Evolutionary conservation across 2,113 vertebrate genomes (phyloP), one percentile per base, ranked within the genome.

Genomic region (Microtus montanus): DNA sequence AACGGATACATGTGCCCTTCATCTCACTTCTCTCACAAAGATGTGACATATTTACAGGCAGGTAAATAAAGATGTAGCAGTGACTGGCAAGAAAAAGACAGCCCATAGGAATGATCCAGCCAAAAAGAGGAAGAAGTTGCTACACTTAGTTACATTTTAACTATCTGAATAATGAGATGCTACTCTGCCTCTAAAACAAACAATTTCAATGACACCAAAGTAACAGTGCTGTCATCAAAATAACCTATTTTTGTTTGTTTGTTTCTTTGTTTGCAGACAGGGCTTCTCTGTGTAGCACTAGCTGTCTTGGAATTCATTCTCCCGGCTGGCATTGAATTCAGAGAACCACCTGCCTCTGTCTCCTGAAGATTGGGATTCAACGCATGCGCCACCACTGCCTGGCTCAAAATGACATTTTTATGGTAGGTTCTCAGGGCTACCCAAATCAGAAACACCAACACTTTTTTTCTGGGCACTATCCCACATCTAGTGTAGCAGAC

Each of bases 11-110:
- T 79, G 22, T 68, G 77, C 49, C 26, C 11, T 94, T 89, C 33
- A 89, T 82, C 38, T 74, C 73, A 85, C 38, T 61, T 88, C 68
- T 90, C 41, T n/a, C 61, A 88, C 5, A 38, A 79, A 35, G 61
- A 91, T 84, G 63, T 78, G 70, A 93, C n/a, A 95, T 14, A 35
- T 58, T 44, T 91, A 66, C 13, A 85, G 35, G 74, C 58, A 58
- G 47, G 26, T 73, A 88, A 88, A 24, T 30, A 85, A 35, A 58
- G 28, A 90, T 38, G 10, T 54, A 3, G 26, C 90, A 35, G 71
- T 79, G 13, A 84, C 3, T 38, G 41, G 38, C n/a, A 73, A 89
- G 73, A 71, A 64, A 68, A 3, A 90, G 38, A 22, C 47, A 80
- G 75, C 30, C 54, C 30, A 70, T 5, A 20, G 70, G 44, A 88